Base-by-base conservation (phyloP, 2,113 vertebrate genomes). In the Andinoacara biseriatus region DNA sequence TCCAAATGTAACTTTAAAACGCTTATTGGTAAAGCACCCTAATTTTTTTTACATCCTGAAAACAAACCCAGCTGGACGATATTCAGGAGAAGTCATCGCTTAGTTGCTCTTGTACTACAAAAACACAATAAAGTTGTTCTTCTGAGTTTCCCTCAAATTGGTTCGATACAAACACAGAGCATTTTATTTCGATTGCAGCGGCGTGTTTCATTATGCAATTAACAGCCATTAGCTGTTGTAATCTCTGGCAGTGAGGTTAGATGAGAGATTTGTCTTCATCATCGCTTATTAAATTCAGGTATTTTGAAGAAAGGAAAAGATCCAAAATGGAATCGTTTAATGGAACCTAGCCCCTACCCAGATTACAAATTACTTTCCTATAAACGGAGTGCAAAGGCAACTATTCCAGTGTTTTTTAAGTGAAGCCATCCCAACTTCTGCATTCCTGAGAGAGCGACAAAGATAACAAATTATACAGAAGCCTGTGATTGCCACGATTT, bases 181-280 rank as follows among this genome's bases (percentile, higher is more conserved):
- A 49, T 80, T 13, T 67, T 59, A 59, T 59, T 49, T 29, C 59
- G 24, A 59, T 38, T 33, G 35, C 22, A 49, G 18, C 14, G 13
- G 13, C 24, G 13, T 59, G 40, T 59, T 46, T 58, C 65, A 40
- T 81, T 40, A 52, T 80, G 35, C 33, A 26, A 58, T 69, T 58
- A 57, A 26, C 10, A 58, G 26, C 31, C 7, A 6, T 26, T 81
- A 52, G 22, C 15, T 81, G 57, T 52, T 74, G 35, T 81, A 14
- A 74, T 74, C 65, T 15, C 40, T 69, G 63, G 40, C 63, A 69
- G 63, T 69, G 9, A 18, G 40, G 40, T 52, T 22, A 46, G 57
- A 81, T 69, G n/a, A 54, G 57, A 69, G 43, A 59, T 74, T 74
- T 49, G 10, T 60, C 46, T 29, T 43, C 65, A 80, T 80, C 62